These are phyloP conservation scores for Hypena proboscidalis DNA, from an alignment of 2,888 invertebrate species.

Conservation along the genomic window DNA sequence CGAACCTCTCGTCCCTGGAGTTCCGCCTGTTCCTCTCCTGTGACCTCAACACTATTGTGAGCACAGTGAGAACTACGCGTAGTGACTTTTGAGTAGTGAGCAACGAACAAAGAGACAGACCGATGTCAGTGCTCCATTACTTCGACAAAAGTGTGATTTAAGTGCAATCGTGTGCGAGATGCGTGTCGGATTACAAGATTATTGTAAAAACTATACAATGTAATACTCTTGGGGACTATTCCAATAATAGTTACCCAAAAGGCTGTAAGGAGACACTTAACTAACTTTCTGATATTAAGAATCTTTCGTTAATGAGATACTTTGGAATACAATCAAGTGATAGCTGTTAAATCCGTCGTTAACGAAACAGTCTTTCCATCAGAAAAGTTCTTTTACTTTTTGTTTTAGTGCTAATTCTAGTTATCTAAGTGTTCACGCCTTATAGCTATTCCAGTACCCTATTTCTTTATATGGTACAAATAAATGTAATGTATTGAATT, in stretches of 20 bases:
- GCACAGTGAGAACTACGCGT: constrained; percentile 59
- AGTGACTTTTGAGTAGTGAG: constrained; percentile 36
- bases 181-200: constrained; percentile 37
- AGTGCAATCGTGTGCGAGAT: constrained; percentile 69
- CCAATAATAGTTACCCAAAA: constrained; percentile 42
- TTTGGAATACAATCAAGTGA: constrained; percentile 16
- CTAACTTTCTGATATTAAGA: constrained; percentile 44
- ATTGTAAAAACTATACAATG: constrained; percentile 33
- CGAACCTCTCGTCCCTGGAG: constrained; percentile 76
- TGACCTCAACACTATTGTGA: constrained; percentile 75
- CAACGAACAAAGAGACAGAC: constrained; percentile 23
- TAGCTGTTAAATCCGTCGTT: constrained; percentile 24
- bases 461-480: constrained; percentile 47
- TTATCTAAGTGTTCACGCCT: constrained; percentile 60
- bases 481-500: constrained; percentile 66
- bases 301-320: constrained; percentile 45
- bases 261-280: constrained; percentile 51
- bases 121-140: constrained; percentile 41
- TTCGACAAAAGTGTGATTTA: constrained; percentile 65
- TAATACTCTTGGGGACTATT: constrained; percentile 56
- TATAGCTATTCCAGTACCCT: constrained; percentile 51
- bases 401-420: constrained; percentile 50
- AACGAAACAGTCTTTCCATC: constrained; percentile 47
- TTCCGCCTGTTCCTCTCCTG: constrained; percentile 79
- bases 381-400: constrained; percentile 41